phyloP scores from a whole-genome alignment of 1,140 invertebrate genomes.

The Papilio glaucus region DNA sequence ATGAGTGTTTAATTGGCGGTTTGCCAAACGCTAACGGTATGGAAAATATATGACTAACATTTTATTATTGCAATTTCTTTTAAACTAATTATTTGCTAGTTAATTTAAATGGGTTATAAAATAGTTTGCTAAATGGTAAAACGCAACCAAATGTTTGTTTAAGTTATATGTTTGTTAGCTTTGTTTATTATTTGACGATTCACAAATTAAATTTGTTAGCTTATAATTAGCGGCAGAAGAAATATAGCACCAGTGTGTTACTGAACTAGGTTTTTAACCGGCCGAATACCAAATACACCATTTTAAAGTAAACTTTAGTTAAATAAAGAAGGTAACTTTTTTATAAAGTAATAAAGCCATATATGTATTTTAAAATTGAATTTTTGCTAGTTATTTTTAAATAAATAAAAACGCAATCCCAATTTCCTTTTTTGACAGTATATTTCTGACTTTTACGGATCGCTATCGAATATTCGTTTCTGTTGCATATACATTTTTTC shows the following conservation, averaged over 20 bases:
- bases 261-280: too few relatives aligned
- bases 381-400: too few relatives aligned
- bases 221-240: too few relatives aligned
- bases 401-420: background rate
- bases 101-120: background rate
- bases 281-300: too few relatives aligned
- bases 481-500: background rate
- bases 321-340: too few relatives aligned
- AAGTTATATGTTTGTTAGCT: background rate
- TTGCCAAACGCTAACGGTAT: background rate
- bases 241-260: too few relatives aligned
- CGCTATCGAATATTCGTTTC: background rate
- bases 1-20: slow-evolving; percentile 33
- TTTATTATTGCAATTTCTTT: slow-evolving; percentile 1
- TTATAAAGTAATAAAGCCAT: too few relatives aligned
- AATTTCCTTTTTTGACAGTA: background rate
- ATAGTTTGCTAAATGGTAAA: slow-evolving; percentile 20
- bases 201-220: background rate
- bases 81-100: slow-evolving; percentile 23
- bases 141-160: slow-evolving; percentile 8
- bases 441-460: background rate
- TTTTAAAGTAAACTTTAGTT: too few relatives aligned
- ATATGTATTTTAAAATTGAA: too few relatives aligned
- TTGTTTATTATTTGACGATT: slow-evolving; percentile 10
- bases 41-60: slow-evolving; percentile 22